Base-by-base conservation (phyloP, 2,113 vertebrate genomes). In the Neomonachus schauinslandi region DNA sequence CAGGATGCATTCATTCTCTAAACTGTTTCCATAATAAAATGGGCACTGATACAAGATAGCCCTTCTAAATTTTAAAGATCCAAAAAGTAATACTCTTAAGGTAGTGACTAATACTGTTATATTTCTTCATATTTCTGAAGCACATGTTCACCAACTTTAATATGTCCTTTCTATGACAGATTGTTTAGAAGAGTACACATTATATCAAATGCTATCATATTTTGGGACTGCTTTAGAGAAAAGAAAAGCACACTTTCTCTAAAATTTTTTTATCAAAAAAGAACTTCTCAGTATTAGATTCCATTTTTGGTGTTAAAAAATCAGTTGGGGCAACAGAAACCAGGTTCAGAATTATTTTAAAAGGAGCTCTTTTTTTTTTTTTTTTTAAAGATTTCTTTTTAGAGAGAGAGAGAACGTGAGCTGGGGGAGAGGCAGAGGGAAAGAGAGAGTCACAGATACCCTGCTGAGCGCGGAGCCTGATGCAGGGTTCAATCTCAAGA, bases 81-180 rank as follows among this genome's bases (percentile, higher is more conserved):
- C 86, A 65, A 74, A 67, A 89, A 89, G 26, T 31, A 87, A 61
- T 84, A 85, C 7, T 69, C 21, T 42, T 89, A 97, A 96, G 53
- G 12, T 90, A 85, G 77, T 72, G 39, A 72, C 9, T 53, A 65
- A 53, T 21, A 46, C 2, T 15, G 14, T 24, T 86, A 46, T 26
- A 89, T 94, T 79, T 88, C 33, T 96, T 79, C 51, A 83, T 79
- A 71, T 89, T 89, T 89, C 72, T 86, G 49, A 89, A 92, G 77
- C 15, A 92, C 33, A 5, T 39, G 5, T 67, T 93, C 49, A 91
- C n/a, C 82, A 91, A 93, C 69, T 96, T 53, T 92, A 96, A 74
- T 26, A 81, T 14, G 79, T 86, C 12, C 33, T 95, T 93, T 84
- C 24, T 67, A 51, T 33, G 59, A 80, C 22, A 83, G 36, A 92